These are phyloP conservation scores for Umimayanthus chanpuru DNA, from an alignment of 92 coral and sea anemone species.

Conservation along the genomic window DNA sequence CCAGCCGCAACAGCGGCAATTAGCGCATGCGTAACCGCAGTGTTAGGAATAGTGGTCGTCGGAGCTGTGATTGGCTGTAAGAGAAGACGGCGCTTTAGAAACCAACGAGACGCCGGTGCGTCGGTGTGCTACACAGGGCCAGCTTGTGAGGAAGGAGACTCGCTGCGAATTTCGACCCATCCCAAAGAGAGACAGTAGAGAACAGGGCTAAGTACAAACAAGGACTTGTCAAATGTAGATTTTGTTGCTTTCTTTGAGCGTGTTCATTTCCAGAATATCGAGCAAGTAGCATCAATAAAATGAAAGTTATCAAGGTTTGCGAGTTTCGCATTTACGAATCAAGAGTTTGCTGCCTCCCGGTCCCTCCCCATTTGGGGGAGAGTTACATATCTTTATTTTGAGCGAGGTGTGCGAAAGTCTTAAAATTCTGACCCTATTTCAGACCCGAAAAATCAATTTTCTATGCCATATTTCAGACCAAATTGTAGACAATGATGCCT, in stretches of 20 bases:
- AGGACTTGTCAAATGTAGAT: neutral
- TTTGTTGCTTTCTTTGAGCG: neutral
- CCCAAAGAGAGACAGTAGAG: neutral
- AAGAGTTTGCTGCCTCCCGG: too few species aligned
- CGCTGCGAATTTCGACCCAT: neutral
- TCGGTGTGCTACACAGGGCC: slow-evolving; percentile 47
- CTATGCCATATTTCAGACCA: too few species aligned
- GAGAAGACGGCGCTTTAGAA: slow-evolving; percentile 43
- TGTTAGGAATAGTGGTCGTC: slow-evolving; percentile 64
- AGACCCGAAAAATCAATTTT: too few species aligned
- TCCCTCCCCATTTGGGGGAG: too few species aligned
- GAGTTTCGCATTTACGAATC: neutral
- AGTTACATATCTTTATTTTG: too few species aligned
- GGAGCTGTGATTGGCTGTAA: slow-evolving; percentile 58
- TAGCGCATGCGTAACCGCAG: slow-evolving; percentile 61
- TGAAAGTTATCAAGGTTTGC: too few species aligned
- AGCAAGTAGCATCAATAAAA: too few species aligned
- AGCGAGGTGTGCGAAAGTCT: too few species aligned
- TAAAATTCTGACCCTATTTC: too few species aligned
- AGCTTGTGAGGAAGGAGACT: slow-evolving; percentile 5
- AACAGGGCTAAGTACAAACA: neutral
- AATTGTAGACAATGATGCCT: too few species aligned
- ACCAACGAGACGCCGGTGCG: slow-evolving; percentile 22
- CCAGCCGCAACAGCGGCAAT: slow-evolving; percentile 74
- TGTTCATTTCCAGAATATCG: neutral